phyloP scores from a whole-genome alignment of 1,140 invertebrate species.

The Drosophila kurseongensis region DNA sequence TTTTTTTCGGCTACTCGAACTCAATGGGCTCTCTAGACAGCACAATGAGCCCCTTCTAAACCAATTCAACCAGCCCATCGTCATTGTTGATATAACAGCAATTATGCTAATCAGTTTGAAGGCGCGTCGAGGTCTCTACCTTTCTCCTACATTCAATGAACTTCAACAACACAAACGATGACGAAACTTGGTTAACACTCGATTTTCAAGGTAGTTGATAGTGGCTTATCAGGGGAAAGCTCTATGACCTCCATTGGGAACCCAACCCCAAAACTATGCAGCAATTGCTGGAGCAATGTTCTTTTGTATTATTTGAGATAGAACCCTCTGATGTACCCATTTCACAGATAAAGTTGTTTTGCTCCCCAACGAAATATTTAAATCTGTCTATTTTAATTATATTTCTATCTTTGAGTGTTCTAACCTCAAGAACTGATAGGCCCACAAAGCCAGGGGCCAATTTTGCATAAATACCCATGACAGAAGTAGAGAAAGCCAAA shows the following conservation, averaged over 20 bases:
- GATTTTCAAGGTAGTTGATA: constrained; percentile 25
- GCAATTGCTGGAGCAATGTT: background rate
- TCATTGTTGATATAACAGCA: constrained; percentile 69
- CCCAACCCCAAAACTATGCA: constrained; percentile 33
- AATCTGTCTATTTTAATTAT: constrained; percentile 22
- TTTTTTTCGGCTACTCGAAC: constrained; percentile 20
- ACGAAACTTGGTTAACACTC: constrained; percentile 33
- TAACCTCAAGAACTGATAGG: constrained; percentile 14
- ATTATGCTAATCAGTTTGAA: constrained; percentile 71
- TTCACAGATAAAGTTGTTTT: constrained; percentile 25
- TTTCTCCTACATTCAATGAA: constrained; percentile 78
- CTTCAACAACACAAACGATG: constrained; percentile 30
- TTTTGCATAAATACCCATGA: constrained; percentile 28
- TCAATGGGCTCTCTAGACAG: constrained; percentile 2
- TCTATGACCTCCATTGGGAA: background rate
- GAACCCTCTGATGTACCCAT: constrained; percentile 11
- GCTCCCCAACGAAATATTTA: constrained; percentile 23
- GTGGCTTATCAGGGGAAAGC: constrained; percentile 32
- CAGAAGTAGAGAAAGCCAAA: constrained; percentile 18
- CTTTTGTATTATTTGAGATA: constrained; percentile 31
- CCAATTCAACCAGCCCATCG: constrained; percentile 21
- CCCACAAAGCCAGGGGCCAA: too few species aligned
- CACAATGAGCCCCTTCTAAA: constrained; percentile 46
- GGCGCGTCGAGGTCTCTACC: constrained; percentile 53
- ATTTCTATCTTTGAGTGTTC: constrained; percentile 24